Base-by-base conservation (phyloP, 2,888 invertebrate genomes). In the Brachyptera risi region DNA sequence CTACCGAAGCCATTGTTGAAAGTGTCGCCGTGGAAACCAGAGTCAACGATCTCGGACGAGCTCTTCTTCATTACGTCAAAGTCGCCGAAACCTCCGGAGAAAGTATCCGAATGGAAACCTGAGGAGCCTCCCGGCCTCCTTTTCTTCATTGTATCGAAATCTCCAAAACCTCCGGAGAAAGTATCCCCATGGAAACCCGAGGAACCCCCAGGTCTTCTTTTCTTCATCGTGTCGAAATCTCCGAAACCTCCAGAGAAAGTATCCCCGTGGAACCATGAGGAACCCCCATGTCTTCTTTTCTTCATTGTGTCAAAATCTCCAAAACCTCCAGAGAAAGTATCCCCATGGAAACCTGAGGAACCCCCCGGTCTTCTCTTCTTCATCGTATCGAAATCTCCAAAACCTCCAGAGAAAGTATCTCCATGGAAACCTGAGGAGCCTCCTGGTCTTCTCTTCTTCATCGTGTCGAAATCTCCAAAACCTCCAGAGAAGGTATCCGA, bases 81-180 rank as follows among this genome's bases (percentile, higher is more conserved):
- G 44, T 72, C 69, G 3, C 72, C 72, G 54, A 73, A 73, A 0
- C 71, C 72, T 21, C 67, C 65, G 31, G 68, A 68, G 51, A 73
- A 73, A 1, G 71, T 71, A 60, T 74, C 73, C 1, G 71, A 71
- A 64, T 73, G 71, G 58, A 73, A 73, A 2, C 72, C 74, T 19
- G 67, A 65, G 3, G 70, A 67, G 51, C 68, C 69, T 67, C 69
- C 70, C 0, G 71, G 69, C 13, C 65, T 58, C 57, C 71, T 61
- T 60, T 68, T 70, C 57, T 70, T 69, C 65, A 69, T 66, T 0
- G 67, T 66, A 31, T 66, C 68, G 51, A 70, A 69, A 27, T 70
- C 68, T 3, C 71, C 71, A 27, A 71, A 69, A 0, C 70, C 69
- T 2, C 66, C 60, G 7, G 64, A 65, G 61, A 73, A 73, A 0